A percentile compares a stretch with the other conserved stretches of the same genome.
phyloP scores from a whole-genome alignment of 2,888 invertebrate species.

The Hirtodrosophila alboralis region DNA sequence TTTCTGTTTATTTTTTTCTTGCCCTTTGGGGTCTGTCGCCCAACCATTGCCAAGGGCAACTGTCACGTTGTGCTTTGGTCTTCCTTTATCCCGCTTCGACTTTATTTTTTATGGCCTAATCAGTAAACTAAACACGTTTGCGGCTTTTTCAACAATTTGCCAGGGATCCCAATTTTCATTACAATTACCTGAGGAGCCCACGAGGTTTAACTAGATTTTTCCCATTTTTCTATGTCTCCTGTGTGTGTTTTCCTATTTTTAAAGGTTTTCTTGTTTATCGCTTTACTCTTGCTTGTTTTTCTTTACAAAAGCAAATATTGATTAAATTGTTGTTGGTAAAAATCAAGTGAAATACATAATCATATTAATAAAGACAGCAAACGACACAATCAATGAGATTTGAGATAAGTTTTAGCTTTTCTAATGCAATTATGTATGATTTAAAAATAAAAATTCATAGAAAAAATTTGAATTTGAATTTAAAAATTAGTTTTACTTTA shows the following conservation, averaged over 20 bases:
- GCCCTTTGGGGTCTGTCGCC: too few species aligned
- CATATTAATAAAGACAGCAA: too few species aligned
- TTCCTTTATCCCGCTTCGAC: not conserved
- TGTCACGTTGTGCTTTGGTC: slow-evolving; percentile 40
- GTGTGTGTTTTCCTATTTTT: slow-evolving; percentile 21
- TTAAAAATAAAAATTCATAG: too few species aligned
- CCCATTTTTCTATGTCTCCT: slow-evolving; percentile 11
- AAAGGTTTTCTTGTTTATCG: slow-evolving; percentile 13
- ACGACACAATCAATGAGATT: too few species aligned
- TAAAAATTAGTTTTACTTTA: too few species aligned
- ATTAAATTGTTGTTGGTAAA: slow-evolving; percentile 41
- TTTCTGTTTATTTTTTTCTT: too few species aligned
- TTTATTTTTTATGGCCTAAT: slow-evolving; percentile 43
- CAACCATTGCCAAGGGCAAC: slow-evolving; percentile 58
- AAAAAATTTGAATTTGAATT: too few species aligned
- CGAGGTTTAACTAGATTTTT: not conserved
- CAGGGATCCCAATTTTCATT: slow-evolving; percentile 33
- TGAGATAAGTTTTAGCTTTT: too few species aligned
- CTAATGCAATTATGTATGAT: too few species aligned
- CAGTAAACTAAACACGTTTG: slow-evolving; percentile 61
- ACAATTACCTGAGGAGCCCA: slow-evolving; percentile 44
- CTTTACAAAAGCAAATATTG: slow-evolving; percentile 43
- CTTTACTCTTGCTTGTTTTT: slow-evolving; percentile 10
- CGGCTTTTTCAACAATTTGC: slow-evolving; percentile 38
- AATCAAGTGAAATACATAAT: not conserved